phyloP scores from a whole-genome alignment of 2,113 vertebrate genomes.

The Leptobrachium leishanense region DNA sequence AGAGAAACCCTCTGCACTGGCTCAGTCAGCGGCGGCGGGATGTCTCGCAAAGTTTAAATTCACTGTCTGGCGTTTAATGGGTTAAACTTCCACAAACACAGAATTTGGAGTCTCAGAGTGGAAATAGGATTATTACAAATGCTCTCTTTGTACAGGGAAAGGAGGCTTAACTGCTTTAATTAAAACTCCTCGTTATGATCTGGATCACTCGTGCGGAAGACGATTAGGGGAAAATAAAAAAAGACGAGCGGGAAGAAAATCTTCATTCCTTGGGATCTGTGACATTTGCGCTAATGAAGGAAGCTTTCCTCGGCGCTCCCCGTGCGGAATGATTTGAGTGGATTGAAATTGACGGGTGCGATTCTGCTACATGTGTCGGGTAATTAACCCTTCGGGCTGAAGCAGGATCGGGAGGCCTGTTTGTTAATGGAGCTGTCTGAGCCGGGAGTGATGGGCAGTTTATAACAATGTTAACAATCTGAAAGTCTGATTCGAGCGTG shows the following conservation, averaged over 20 bases:
- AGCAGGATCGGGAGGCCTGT: slow-evolving; percentile 17
- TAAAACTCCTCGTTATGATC: slow-evolving; percentile 43
- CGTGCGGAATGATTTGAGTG: slow-evolving; percentile 42
- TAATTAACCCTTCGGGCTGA: slow-evolving; percentile 45
- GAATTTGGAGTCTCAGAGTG: slow-evolving; percentile 22
- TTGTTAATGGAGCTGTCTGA: slow-evolving; percentile 42
- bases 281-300: slow-evolving; percentile 49
- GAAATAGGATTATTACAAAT: slow-evolving; percentile 7
- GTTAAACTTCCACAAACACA: slow-evolving; percentile 8
- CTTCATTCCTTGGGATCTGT: slow-evolving; percentile 34
- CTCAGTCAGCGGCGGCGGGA: too few relatives aligned
- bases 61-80: background rate
- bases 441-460: slow-evolving; percentile 2
- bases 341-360: slow-evolving; percentile 45
- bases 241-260: slow-evolving; percentile 1
- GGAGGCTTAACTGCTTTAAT: slow-evolving; percentile 29
- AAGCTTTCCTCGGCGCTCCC: slow-evolving; percentile 37
- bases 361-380: slow-evolving; percentile 42
- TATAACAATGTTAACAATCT: slow-evolving; percentile 18
- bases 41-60: background rate
- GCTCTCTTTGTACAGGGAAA: slow-evolving; percentile 17
- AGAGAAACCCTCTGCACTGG: too few relatives aligned
- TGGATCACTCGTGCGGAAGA: slow-evolving; percentile 32
- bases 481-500: background rate
- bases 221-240: slow-evolving; percentile 25